Percentiles rank a stretch among this genome's conserved stretches.
Conservation (phyloP, 30 jellyfish, hydroid and myxozoan species). For the Sanderia malayensis region DNA sequence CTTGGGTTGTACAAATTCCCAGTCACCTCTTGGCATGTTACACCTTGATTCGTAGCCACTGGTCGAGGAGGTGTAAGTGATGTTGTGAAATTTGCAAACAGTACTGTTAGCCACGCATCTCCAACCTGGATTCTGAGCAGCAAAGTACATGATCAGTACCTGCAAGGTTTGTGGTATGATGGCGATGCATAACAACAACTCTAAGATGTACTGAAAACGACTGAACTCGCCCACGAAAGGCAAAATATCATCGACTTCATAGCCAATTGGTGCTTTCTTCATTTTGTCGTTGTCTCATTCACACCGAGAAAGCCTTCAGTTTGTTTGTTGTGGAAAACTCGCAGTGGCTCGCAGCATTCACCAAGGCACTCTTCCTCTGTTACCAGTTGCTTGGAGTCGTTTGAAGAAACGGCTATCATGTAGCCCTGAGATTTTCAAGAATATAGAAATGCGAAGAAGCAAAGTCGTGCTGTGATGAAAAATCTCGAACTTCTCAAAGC, state of each 20-base stretch:
- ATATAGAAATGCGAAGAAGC: too few species aligned
- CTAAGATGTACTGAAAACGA: conserved; percentile 52
- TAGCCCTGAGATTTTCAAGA: too few species aligned
- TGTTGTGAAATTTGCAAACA: conserved; percentile 27
- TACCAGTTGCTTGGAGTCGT: too few species aligned
- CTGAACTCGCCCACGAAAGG: conserved; percentile 72
- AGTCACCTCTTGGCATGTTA: conserved; percentile 45
- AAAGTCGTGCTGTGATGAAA: too few species aligned
- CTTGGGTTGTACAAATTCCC: conserved; percentile 70
- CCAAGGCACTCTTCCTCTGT: too few species aligned
- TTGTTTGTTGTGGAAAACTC: too few species aligned
- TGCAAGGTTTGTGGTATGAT: conserved; percentile 62
- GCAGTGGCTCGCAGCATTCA: too few species aligned
- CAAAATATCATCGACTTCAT: conserved; percentile 55
- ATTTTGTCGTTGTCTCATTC: too few species aligned
- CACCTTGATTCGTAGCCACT: conserved; percentile 49
- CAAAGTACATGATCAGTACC: conserved; percentile 72
- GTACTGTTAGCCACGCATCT: conserved; percentile 73
- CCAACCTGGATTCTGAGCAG: conserved; percentile 76
- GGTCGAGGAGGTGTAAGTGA: conserved; percentile 20
- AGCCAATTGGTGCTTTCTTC: too few species aligned
- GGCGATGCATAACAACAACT: conserved; percentile 48
- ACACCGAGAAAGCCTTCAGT: too few species aligned
- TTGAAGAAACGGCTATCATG: too few species aligned
- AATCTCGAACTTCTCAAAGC: too few species aligned